Evolutionary conservation across 1,140 invertebrate species (phyloP), one percentile per base, ranked within the genome.

Genomic region (Augochlora pura): DNA sequence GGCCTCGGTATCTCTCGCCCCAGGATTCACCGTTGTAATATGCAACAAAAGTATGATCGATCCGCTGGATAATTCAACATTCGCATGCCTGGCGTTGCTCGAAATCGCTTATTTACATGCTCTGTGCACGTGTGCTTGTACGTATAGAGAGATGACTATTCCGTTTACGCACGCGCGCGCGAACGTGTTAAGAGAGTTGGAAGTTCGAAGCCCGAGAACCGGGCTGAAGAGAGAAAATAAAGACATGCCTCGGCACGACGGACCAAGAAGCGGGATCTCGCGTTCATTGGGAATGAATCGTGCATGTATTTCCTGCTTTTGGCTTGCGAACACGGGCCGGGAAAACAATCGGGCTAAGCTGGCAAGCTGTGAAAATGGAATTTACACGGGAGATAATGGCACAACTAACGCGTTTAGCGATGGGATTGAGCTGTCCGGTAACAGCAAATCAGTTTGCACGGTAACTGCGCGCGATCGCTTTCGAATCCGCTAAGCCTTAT

Each of bases 1-100:
- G 90, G 87, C 81, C 84, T 84, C 84, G 84, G 85, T 86, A 74
- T 83, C 84, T 54, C 72, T 39, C 54, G 82, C 82, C 86, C 81
- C 85, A 81, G 76, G 85, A 82, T 86, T 85, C 72, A 72, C 63
- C 69, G 75, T 74, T 82, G 80, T 80, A 85, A 82, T 73, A 63
- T 57, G 75, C 71, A 65, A 57, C 65, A 76, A 77, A 82, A 72
- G 73, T 52, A 65, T 63, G 65, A 81, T 77, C 71, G 64, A 67
- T 72, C 63, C 75, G 32, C 57, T 27, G 42, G 54, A 52, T 72
- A 57, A 62, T 77, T 66, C 42, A 67, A 49, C 38, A 42, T 18
- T 59, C 39, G 59, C 60, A 32, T 25, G 27, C n/a, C 10, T 46
- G 14, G 5, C 52, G 71, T 66, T 67, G 4, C 63, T 60, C 54